These are phyloP conservation scores for Drosophila ambigua DNA, from an alignment of 1,140 invertebrate species.

Conservation along the genomic window DNA sequence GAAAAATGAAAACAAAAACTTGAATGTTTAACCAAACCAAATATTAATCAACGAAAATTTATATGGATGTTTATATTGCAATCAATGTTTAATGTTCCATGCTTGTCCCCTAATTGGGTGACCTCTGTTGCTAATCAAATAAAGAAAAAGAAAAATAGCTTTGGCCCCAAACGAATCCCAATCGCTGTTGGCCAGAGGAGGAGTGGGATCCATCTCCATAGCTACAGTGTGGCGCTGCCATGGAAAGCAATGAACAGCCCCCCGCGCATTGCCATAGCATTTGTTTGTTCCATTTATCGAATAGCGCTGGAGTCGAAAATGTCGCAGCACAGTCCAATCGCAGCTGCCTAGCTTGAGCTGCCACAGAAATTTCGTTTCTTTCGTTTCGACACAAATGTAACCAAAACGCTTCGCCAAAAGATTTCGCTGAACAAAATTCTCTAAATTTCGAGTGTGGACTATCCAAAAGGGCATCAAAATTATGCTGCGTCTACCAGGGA, in stretches of 20 bases:
- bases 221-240: slow-evolving; percentile 53
- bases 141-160: too few species aligned
- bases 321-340: slow-evolving; percentile 54
- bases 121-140: too few species aligned
- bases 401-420: slow-evolving; percentile 25
- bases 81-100: too few species aligned
- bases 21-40: too few species aligned
- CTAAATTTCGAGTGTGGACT: not conserved
- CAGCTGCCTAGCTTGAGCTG: slow-evolving; percentile 49
- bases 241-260: slow-evolving; percentile 28
- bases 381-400: slow-evolving; percentile 32
- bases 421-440: slow-evolving; percentile 9
- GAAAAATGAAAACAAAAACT: not conserved
- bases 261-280: slow-evolving; percentile 60
- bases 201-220: slow-evolving; percentile 20
- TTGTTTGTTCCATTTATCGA: slow-evolving; percentile 78
- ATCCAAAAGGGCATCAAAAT: slow-evolving; percentile 23
- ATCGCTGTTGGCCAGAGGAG: not conserved
- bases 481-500: slow-evolving; percentile 77
- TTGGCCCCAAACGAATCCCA: too few species aligned
- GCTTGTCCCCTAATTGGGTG: too few species aligned
- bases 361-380: slow-evolving; percentile 30
- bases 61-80: too few species aligned
- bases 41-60: too few species aligned
- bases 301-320: slow-evolving; percentile 45